Evolutionary conservation across 1,140 invertebrate species (phyloP), one percentile per base, ranked within the genome.

Genomic region (Micrasema longulum): DNA sequence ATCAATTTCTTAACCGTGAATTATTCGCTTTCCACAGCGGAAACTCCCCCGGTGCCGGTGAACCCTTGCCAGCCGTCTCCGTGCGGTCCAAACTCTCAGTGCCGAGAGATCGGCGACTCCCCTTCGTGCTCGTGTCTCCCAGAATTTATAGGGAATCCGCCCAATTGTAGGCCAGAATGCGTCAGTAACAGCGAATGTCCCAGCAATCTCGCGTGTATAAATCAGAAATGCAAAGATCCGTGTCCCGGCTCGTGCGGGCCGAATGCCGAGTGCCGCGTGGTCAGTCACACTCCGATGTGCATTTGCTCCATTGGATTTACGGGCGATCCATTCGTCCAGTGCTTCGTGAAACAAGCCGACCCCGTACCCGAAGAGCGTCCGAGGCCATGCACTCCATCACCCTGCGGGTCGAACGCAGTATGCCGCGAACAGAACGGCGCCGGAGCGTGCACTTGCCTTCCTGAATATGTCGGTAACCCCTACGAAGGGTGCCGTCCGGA

Each of bases 151-250:
- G 93, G 93, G 47, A 81, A 87, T 1, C 90, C 93, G n/a, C 92
- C 92, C 0, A 90, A 90, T 78, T 94, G 92, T 79, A 84, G 88
- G 76, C 91, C 92, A 6, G 91, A 93, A 84, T 93, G 91, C 78
- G 87, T 91, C 26, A 88, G 88, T 38, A 92, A 91, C 77, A 88
- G 88, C 41, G 93, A 95, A 80, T 95, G 93, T 80, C 73, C 88
- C 0, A 85, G 84, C 65, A 85, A 90, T 77, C 82, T 90, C 72
- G 91, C 91, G 6, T 93, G 92, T 74, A 82, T 91, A 10, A 90
- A 91, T 78, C 87, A 89, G 76, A 90, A 90, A 80, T 93, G 92
- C 77, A 80, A 81, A 55, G 89, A 93, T 80, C 92, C 92, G 10
- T 93, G 92, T 78, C 84, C 89, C 11, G 88, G 86, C 22, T 84